A percentile compares a stretch with the other conserved stretches of the same genome.
These are phyloP conservation scores for Drosophila hamatofila DNA, from an alignment of 2,888 invertebrate species.

Conservation along the genomic window DNA sequence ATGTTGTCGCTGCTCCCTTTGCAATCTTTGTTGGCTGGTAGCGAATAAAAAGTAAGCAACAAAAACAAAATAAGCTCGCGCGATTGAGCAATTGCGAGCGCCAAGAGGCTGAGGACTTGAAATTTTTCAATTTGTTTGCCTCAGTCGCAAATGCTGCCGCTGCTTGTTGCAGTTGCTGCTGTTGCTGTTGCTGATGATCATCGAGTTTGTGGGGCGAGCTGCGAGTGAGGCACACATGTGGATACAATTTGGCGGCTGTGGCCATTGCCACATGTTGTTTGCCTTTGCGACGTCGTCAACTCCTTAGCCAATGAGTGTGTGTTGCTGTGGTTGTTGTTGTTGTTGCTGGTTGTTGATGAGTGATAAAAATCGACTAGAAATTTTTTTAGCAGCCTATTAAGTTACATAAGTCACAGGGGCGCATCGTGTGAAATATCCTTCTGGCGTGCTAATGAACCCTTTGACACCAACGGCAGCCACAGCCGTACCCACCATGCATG, in stretches of 20 bases:
- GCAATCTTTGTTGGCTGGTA: conserved; percentile 45
- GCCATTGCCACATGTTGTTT: conserved; percentile 77
- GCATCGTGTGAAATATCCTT: conserved; percentile 76
- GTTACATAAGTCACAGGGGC: conserved; percentile 71
- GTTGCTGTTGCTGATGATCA: conserved; percentile 49
- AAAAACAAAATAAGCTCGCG: conserved; percentile 16
- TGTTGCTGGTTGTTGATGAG: conserved; percentile 36
- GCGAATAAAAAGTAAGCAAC: conserved; percentile 22
- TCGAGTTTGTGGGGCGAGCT: conserved; percentile 52
- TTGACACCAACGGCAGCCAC: conserved; percentile 53
- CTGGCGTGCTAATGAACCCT: conserved; percentile 75
- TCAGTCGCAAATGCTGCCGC: conserved; percentile 42
- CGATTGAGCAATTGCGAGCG: conserved; percentile 78
- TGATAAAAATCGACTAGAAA: conserved; percentile 73
- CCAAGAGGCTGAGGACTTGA: conserved; percentile 76
- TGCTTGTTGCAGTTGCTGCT: conserved; percentile 32
- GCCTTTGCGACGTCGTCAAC: conserved; percentile 54
- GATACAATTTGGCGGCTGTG: conserved; percentile 76
- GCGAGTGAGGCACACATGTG: conserved; percentile 67
- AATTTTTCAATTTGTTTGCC: conserved; percentile 77
- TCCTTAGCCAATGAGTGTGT: conserved; percentile 41
- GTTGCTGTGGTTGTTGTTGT: conserved; percentile 27
- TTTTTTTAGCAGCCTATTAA: conserved; percentile 77
- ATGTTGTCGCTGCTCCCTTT: conserved; percentile 31
- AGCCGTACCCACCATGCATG: conserved; percentile 15